Percentiles rank a stretch among this genome's conserved stretches.
These are phyloP conservation scores for Idaea straminata DNA, from an alignment of 2,888 invertebrate genomes.

Conservation along the genomic window DNA sequence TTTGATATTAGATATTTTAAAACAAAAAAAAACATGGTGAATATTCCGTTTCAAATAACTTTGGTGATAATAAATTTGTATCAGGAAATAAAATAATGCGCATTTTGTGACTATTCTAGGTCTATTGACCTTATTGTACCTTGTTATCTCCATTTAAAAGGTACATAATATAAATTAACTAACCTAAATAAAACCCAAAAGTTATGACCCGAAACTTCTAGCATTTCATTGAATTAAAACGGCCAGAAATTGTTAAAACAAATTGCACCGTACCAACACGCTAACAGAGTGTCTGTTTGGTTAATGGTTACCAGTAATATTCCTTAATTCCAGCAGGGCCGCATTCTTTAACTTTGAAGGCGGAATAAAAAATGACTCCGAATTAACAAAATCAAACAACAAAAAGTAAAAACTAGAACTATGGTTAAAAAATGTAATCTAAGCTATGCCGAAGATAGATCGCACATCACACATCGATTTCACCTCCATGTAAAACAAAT, in stretches of 20 bases:
- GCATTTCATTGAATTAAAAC: slow-evolving; percentile 1
- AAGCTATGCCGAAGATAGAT: too few relatives aligned
- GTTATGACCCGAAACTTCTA: neutral
- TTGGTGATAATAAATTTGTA: neutral
- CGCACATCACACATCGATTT: too few relatives aligned
- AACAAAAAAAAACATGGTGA: too few relatives aligned
- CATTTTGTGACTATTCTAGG: neutral
- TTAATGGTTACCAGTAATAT: neutral
- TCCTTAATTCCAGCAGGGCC: neutral
- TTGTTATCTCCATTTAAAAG: slow-evolving; percentile 1
- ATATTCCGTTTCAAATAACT: too few relatives aligned
- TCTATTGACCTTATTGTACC: neutral
- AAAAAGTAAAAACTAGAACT: too few relatives aligned
- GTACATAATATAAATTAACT: neutral
- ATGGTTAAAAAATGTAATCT: too few relatives aligned
- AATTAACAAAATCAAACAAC: too few relatives aligned
- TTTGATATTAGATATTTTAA: too few relatives aligned
- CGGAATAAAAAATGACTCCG: too few relatives aligned
- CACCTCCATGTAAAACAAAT: too few relatives aligned
- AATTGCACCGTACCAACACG: neutral
- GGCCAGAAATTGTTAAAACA: neutral
- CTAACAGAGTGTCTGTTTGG: neutral
- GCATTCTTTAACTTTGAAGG: neutral
- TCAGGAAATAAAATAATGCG: neutral
- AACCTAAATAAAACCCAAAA: slow-evolving; percentile 1